phyloP scores from a whole-genome alignment of 2,888 invertebrate species.

The Philereme vetulata region DNA sequence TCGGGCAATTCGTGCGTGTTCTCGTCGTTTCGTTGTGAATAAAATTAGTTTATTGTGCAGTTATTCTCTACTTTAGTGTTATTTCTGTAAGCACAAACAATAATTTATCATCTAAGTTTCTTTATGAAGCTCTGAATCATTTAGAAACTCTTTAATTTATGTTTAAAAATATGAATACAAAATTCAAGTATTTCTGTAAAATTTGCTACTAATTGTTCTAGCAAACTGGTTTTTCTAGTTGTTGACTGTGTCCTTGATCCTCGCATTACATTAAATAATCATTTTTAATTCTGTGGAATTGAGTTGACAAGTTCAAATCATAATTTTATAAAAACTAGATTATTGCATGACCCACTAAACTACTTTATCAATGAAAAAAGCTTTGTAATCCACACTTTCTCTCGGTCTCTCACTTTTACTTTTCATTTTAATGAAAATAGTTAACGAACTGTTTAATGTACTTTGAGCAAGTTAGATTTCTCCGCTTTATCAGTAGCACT shows the following conservation, averaged over 20 bases:
- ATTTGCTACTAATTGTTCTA: slow-evolving; percentile 44
- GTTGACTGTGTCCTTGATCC: slow-evolving; percentile 55
- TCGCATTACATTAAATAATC: slow-evolving; percentile 52
- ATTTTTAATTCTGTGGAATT: slow-evolving; percentile 23
- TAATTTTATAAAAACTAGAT: slow-evolving; percentile 15
- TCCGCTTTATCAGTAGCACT: slow-evolving; percentile 11
- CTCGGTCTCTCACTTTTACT: slow-evolving; percentile 36
- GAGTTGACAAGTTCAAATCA: slow-evolving; percentile 22
- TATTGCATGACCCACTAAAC: slow-evolving; percentile 52
- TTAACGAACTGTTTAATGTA: neutral
- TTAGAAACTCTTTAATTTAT: neutral
- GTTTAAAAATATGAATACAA: neutral
- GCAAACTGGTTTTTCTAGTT: slow-evolving; percentile 65
- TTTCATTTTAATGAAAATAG: slow-evolving; percentile 20
- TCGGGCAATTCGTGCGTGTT: slow-evolving; percentile 66
- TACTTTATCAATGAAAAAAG: slow-evolving; percentile 41
- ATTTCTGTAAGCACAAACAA: slow-evolving; percentile 38
- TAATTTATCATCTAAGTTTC: slow-evolving; percentile 44
- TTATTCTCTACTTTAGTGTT: slow-evolving; percentile 41
- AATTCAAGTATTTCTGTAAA: slow-evolving; percentile 42
- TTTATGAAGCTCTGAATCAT: neutral
- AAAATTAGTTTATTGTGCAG: slow-evolving; percentile 37
- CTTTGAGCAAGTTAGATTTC: neutral
- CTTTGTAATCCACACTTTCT: slow-evolving; percentile 47
- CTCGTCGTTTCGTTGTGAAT: slow-evolving; percentile 45